Evolutionary conservation across 2,888 invertebrate species (phyloP).

Genomic region (Chymomyza procnemis): DNA sequence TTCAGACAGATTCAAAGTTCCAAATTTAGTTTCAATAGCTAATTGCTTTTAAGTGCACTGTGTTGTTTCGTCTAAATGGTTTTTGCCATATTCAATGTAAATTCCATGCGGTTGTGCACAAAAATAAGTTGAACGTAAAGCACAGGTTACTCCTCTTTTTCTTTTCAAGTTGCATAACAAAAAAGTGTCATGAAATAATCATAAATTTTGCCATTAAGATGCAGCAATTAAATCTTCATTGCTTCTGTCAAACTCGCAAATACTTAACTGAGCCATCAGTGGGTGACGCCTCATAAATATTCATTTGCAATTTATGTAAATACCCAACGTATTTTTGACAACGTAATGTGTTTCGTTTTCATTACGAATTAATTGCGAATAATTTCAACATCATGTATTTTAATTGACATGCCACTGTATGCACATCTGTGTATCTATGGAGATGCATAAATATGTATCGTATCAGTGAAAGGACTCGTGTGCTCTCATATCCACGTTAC

Average conservation of each 20-base stretch:
- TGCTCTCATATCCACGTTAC: slow-evolving; percentile 27
- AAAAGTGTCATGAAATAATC: background rate
- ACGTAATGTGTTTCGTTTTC: slow-evolving; percentile 67
- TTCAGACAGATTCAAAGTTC: slow-evolving; percentile 54
- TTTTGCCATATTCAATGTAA: background rate
- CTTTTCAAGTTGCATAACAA: background rate
- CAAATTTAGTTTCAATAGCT: slow-evolving; percentile 65
- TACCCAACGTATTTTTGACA: slow-evolving; percentile 56
- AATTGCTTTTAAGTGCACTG: slow-evolving; percentile 73
- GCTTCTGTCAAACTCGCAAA: background rate
- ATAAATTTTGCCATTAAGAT: background rate
- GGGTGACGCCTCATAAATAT: slow-evolving; percentile 55
- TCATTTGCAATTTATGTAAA: slow-evolving; percentile 67
- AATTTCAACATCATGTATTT: slow-evolving; percentile 73
- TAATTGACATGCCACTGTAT: slow-evolving; percentile 63
- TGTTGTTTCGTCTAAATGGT: slow-evolving; percentile 32
- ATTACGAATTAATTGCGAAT: slow-evolving; percentile 72
- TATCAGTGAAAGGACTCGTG: slow-evolving; percentile 20
- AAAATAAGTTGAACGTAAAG: background rate
- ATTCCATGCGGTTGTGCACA: background rate
- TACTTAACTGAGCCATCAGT: background rate
- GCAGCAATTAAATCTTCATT: background rate
- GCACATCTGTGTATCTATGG: slow-evolving; percentile 8
- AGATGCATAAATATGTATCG: slow-evolving; percentile 45
- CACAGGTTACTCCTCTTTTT: no score